Conservation (phyloP, 2,113 vertebrate genomes). For the Limanda limanda region DNA sequence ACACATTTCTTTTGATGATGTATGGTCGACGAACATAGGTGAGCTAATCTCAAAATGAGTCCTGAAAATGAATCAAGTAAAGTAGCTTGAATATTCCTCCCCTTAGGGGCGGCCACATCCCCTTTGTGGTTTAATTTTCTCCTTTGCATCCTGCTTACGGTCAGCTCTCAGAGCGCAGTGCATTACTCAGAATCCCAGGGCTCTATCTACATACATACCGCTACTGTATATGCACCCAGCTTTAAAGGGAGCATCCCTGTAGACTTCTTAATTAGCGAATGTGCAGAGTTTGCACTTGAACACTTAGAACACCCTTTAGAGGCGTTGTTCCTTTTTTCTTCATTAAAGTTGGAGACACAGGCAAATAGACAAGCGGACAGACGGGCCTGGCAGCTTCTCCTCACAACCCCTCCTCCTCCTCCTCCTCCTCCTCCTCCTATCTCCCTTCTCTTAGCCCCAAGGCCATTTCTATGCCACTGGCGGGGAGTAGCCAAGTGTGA, state of each 20-base stretch:
- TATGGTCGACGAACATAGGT: not conserved
- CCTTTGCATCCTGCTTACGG: constrained; percentile 53
- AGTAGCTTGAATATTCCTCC: constrained; percentile 22
- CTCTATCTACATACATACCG: constrained; percentile 55
- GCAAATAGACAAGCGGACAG: constrained; percentile 62
- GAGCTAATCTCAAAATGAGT: constrained; percentile 27
- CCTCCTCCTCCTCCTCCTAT: constrained; percentile 11
- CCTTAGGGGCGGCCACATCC: constrained; percentile 9
- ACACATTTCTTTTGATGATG: not conserved
- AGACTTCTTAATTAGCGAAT: constrained; percentile 79
- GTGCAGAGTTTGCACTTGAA: constrained; percentile 69
- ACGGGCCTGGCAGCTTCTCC: constrained; percentile 14
- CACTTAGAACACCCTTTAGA: constrained; percentile 72
- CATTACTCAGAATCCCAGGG: constrained; percentile 58
- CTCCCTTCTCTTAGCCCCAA: constrained; percentile 37
- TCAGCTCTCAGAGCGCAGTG: constrained; percentile 35
- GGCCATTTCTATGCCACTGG: constrained; percentile 49
- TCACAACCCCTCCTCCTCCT: not conserved
- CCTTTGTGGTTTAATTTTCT: constrained; percentile 55
- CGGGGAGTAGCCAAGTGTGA: constrained; percentile 41
- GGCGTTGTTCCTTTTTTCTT: constrained; percentile 66
- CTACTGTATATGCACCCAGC: constrained; percentile 57
- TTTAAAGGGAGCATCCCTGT: constrained; percentile 70
- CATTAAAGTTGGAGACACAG: constrained; percentile 68
- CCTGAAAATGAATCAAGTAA: constrained; percentile 41